Base-by-base conservation (phyloP, 2,797 vertebrate species). In the Neosalanx taihuensis region DNA sequence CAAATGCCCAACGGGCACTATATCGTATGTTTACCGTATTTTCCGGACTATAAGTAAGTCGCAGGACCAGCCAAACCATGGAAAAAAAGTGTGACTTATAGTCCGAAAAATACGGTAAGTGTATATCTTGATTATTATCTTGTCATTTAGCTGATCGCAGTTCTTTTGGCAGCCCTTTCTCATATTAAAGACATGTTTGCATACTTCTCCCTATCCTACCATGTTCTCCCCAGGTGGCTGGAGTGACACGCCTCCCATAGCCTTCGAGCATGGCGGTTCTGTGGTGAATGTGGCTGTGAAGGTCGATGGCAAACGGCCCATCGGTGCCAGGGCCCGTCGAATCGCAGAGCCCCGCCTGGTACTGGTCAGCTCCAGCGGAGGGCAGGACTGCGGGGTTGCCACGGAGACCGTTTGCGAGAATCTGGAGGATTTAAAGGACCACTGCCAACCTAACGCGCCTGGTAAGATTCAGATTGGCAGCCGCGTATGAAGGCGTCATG, bases 221-320 rank as follows among this genome's bases (percentile, higher is more conserved):
- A 2, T 46, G 41, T 3, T 46, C 41, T 9, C 20, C 20, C 0
- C 72, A 99, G 97, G 97, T 0, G 96, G 96, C 58, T 99, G 97
- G 96, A 97, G 96, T 0, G 97, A 98, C 87, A 98, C 97, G 0
- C 97, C 97, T 0, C 97, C 97, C 3, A 94, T 99, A 49, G 94
- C 96, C 1, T 99, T 98, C 0, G 97, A 99, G 84, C 95, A 94
- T 0, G 96, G 96, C 0, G 97, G 97, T 10, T 93, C 94, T 0
- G 97, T 99, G 81, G 92, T 96, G 73, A 95, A 96, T 0, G 57
- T 95, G 1, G 95, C 97, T 0, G 90, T 98, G 76, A 92, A 85
- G 72, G 91, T 98, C 17, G 95, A 97, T 0, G 95, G 96, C 26
- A 85, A 76, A 72, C 88, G 92, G 69, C 96, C 97, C 0, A 95